Percentiles rank a stretch among this genome's conserved stretches.
phyloP scores from a whole-genome alignment of 2,888 invertebrate species.

The Isotomurus palustris region DNA sequence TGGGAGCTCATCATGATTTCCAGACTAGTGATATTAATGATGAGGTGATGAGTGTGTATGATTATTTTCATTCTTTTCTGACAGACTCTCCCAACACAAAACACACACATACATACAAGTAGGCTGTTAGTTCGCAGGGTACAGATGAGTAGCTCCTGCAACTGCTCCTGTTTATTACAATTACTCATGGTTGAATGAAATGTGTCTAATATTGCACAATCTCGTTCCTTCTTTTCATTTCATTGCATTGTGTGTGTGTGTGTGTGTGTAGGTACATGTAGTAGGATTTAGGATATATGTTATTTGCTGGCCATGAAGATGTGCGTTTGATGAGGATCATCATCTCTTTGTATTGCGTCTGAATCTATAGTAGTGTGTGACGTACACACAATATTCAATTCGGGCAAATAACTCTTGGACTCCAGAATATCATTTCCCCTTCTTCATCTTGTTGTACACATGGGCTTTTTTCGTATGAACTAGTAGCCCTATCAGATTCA shows the following conservation, averaged over 20 bases:
- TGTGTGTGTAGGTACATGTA: background rate
- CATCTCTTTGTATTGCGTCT: too few species aligned
- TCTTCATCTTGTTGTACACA: slow-evolving; percentile 26
- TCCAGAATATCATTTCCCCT: slow-evolving; percentile 18
- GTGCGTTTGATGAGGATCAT: background rate
- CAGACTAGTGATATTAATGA: slow-evolving; percentile 26
- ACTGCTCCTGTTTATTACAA: background rate
- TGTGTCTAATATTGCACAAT: slow-evolving; percentile 6
- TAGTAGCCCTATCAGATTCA: slow-evolving; percentile 45
- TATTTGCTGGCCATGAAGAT: slow-evolving; percentile 3
- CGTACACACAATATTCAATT: background rate
- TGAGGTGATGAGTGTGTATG: slow-evolving; percentile 17
- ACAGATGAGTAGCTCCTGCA: slow-evolving; percentile 25
- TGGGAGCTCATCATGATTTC: slow-evolving; percentile 1
- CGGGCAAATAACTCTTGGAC: background rate
- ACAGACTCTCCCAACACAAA: too few species aligned
- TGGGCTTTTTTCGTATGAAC: slow-evolving; percentile 2
- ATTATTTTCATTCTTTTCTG: too few species aligned
- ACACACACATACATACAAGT: too few species aligned
- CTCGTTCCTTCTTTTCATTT: too few species aligned
- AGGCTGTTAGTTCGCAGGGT: too few species aligned
- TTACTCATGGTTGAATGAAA: background rate
- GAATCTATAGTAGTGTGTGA: too few species aligned
- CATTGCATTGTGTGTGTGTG: background rate
- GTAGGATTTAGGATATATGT: background rate